Conservation (phyloP, 2,888 invertebrate genomes). For the Maniola hyperantus region DNA sequence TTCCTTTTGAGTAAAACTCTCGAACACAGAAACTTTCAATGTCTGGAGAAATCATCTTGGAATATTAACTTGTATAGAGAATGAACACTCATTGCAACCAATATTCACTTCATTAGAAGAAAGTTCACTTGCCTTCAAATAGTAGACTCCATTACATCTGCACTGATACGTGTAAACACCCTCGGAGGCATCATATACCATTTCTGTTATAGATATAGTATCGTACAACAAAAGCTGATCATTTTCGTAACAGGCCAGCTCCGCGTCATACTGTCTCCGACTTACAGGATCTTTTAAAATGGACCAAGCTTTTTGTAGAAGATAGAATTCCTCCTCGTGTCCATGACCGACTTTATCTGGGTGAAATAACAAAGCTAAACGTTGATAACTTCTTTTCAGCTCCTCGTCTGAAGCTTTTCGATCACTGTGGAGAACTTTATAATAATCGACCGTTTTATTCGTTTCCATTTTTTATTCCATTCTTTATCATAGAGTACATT, state of each 20-base stretch:
- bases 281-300: conserved; percentile 83
- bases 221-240: conserved; percentile 83
- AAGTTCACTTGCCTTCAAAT: conserved; percentile 56
- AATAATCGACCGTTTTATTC: conserved; percentile 65
- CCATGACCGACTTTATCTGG: conserved; percentile 80
- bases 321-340: conserved; percentile 56
- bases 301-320: conserved; percentile 88
- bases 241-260: conserved; percentile 81
- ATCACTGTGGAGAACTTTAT: conserved; percentile 80
- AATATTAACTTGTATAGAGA: conserved; percentile 83
- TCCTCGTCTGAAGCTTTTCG: conserved; percentile 79
- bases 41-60: conserved; percentile 1
- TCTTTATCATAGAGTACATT: neutral
- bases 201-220: conserved; percentile 75
- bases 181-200: conserved; percentile 64
- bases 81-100: conserved; percentile 89
- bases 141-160: conserved; percentile 86
- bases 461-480: conserved; percentile 2
- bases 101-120: conserved; percentile 70
- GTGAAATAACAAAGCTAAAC: conserved; percentile 80
- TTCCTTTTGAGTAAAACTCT: neutral
- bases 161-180: conserved; percentile 81
- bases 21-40: neutral
- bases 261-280: conserved; percentile 86
- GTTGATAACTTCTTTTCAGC: conserved; percentile 84